phyloP scores from a whole-genome alignment of 2,113 vertebrate species.

The Theropithecus gelada region DNA sequence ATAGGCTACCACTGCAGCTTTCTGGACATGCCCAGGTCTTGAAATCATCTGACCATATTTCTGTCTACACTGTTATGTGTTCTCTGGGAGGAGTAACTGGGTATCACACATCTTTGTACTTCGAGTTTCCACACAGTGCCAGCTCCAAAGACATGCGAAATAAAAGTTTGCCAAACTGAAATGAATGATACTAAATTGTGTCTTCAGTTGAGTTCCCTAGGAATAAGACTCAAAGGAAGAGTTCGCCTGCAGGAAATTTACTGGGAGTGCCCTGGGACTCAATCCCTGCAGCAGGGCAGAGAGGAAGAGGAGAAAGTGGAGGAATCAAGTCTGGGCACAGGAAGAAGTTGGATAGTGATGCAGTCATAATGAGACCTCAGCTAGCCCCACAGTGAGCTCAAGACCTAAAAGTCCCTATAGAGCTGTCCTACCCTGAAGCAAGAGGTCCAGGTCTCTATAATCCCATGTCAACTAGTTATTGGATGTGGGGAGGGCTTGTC shows the following conservation, averaged over 20 bases:
- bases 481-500: neutral
- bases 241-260: neutral
- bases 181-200: neutral
- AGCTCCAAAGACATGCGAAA: neutral
- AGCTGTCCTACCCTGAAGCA: neutral
- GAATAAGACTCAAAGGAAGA: neutral
- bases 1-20: neutral
- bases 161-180: neutral
- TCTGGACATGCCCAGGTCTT: neutral
- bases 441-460: neutral
- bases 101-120: neutral
- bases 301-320: neutral
- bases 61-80: fast-evolving
- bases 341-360: neutral
- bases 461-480: neutral
- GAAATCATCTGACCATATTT: neutral
- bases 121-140: neutral
- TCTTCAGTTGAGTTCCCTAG: neutral
- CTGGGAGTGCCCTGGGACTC: neutral
- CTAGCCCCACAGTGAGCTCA: neutral
- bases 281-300: neutral
- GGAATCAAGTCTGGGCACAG: neutral
- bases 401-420: neutral
- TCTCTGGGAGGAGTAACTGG: neutral
- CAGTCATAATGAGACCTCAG: neutral